Percentiles rank a stretch among this genome's conserved stretches.
phyloP scores from a whole-genome alignment of 2,888 invertebrate species.

The Pyrrhosoma nymphula region DNA sequence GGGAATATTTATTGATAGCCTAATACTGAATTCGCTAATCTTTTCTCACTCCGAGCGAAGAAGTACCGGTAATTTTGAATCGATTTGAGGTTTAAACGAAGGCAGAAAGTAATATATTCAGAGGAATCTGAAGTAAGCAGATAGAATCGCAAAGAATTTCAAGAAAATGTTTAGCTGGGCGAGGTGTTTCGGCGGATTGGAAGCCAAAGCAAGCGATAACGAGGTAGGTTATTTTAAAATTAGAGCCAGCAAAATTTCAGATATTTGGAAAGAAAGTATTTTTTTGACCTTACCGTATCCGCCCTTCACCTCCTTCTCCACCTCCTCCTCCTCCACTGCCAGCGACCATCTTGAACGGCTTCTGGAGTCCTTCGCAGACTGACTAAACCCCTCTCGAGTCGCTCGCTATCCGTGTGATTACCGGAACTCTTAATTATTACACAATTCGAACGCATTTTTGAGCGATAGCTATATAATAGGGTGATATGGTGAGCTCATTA shows the following conservation, averaged over 20 bases:
- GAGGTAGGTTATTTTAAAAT: neutral
- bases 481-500: too few species aligned
- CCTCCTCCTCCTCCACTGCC: slow-evolving; percentile 23
- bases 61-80: neutral
- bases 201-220: neutral
- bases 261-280: neutral
- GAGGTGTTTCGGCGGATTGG: neutral
- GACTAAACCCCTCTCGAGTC: neutral
- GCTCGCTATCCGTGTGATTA: neutral
- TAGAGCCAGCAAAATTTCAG: neutral
- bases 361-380: neutral
- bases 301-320: neutral
- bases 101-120: neutral
- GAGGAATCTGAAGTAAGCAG: neutral
- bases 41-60: neutral
- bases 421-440: neutral
- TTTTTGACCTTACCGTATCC: slow-evolving; percentile 47
- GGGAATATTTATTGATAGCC: neutral
- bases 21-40: neutral
- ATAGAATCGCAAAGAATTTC: neutral
- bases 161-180: neutral
- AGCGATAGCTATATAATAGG: neutral
- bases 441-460: neutral
- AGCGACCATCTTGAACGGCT: slow-evolving; percentile 60
- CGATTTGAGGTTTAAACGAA: neutral